Base-by-base conservation (phyloP, 2,113 vertebrate genomes). In the Myiozetetes cayanensis region DNA sequence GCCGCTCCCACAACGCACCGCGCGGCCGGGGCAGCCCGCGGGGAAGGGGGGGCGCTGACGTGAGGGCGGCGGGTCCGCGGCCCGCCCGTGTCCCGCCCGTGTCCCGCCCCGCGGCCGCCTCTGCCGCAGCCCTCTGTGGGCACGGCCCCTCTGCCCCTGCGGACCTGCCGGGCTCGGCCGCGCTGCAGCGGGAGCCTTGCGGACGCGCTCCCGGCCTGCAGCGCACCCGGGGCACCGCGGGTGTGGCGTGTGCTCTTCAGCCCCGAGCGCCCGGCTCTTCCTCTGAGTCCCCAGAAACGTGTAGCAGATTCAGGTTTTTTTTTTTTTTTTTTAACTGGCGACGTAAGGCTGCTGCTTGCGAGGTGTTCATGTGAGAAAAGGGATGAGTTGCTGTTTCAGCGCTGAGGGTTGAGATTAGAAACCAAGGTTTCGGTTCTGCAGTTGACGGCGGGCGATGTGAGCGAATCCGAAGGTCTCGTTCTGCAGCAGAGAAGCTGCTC, bases 1-100 rank as follows among this genome's bases (percentile, higher is more conserved):
- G 89, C 96, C 97, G 53, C 96, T 95, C 97, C 98, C 98, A 98
- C 97, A 98, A 98, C 96, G 96, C 97, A 97, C 87, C 89, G 94
- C 97, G 96, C 95, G n/a, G 71, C 79, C 78, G 61, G 93, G 70
- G 75, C 80, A 70, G 95, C 84, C 76, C 81, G 80, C 43, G 71
- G 71, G 43, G 41, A 24, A 53, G 83, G 33, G 82, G 83, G 44
- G n/a, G 87, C 58, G 41, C 56, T 14, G 67, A 94, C 93, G 94
- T 93, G 93, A 75, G 43, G 90, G 59, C 43, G 58, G 91, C 52
- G 21, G 46, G 59, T 50, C 75, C 30, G 59, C 7, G 75, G 63
- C 50, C 70, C 70, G 70, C 50, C 70, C n/a, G 56, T 52, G n/a
- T n/a, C 50, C 70, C 70, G 70, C 50, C 70, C n/a, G 56, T 37